Conservation (phyloP, 2,113 vertebrate genomes). For the Sciurus niger region DNA sequence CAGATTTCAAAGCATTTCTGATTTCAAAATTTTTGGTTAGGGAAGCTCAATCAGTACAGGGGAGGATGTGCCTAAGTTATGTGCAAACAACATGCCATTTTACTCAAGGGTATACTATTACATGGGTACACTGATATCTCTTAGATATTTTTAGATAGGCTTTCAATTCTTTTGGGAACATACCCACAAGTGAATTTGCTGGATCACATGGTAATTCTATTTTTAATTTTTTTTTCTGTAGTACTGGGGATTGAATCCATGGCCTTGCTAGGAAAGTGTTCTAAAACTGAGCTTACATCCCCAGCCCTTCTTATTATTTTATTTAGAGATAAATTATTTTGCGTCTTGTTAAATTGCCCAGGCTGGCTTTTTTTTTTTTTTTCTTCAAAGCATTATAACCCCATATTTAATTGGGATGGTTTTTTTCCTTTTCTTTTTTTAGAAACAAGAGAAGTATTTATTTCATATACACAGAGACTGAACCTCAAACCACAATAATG, state of each 20-base stretch:
- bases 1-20: background rate
- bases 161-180: background rate
- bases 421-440: too few relatives aligned
- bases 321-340: too few relatives aligned
- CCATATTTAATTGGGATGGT: too few relatives aligned
- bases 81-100: background rate
- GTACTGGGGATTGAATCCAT: background rate
- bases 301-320: too few relatives aligned
- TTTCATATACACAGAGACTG: background rate
- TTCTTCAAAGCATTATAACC: too few relatives aligned
- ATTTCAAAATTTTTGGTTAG: background rate
- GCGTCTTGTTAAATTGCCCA: too few relatives aligned
- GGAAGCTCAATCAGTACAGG: background rate
- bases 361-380: too few relatives aligned
- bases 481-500: background rate
- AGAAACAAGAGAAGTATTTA: background rate
- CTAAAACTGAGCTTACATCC: too few relatives aligned
- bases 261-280: background rate
- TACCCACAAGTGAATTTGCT: background rate
- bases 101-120: too few relatives aligned
- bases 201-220: background rate
- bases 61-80: background rate
- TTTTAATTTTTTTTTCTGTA: background rate
- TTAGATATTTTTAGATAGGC: background rate
- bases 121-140: background rate